These are phyloP conservation scores for Scophthalmus maximus DNA, from an alignment of 2,113 vertebrate species.

Conservation along the genomic window DNA sequence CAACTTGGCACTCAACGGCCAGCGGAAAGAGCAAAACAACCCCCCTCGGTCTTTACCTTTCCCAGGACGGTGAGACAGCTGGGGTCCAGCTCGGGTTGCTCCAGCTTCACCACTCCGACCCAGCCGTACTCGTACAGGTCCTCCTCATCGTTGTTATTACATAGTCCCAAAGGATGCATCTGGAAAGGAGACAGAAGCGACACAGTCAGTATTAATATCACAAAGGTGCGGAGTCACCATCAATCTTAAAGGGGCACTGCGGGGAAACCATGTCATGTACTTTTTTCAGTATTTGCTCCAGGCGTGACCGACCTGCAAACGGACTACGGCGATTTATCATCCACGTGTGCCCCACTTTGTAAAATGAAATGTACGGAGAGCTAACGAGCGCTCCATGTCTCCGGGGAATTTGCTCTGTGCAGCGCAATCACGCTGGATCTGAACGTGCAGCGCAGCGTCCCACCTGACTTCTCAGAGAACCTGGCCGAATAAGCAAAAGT, in stretches of 20 bases:
- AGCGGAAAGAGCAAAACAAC: background rate
- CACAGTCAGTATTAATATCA: constrained; percentile 23
- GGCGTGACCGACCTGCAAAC: background rate
- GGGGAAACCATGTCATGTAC: no score
- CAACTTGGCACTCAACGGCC: background rate
- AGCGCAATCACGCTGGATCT: constrained; percentile 12
- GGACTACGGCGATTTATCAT: constrained; percentile 55
- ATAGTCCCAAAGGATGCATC: constrained; percentile 98
- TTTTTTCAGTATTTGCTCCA: no score
- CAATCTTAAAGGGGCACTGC: no score
- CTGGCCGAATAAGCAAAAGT: constrained; percentile 44
- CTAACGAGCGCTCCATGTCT: constrained; percentile 45
- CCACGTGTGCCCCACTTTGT: constrained; percentile 36
- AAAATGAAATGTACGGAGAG: constrained; percentile 35
- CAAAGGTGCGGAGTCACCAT: no score
- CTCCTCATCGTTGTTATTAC: constrained; percentile 98
- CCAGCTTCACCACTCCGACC: constrained; percentile 99
- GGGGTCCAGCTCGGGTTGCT: constrained; percentile 95
- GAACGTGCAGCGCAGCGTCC: constrained; percentile 11
- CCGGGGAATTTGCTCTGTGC: constrained; percentile 28
- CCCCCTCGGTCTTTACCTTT: constrained; percentile 87
- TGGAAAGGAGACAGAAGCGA: constrained; percentile 67
- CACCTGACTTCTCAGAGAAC: constrained; percentile 15
- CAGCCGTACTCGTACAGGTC: constrained; percentile 98
- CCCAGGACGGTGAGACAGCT: constrained; percentile 97